These are phyloP conservation scores for Eubucco bourcierii DNA, from an alignment of 2,113 vertebrate genomes.

Conservation along the genomic window DNA sequence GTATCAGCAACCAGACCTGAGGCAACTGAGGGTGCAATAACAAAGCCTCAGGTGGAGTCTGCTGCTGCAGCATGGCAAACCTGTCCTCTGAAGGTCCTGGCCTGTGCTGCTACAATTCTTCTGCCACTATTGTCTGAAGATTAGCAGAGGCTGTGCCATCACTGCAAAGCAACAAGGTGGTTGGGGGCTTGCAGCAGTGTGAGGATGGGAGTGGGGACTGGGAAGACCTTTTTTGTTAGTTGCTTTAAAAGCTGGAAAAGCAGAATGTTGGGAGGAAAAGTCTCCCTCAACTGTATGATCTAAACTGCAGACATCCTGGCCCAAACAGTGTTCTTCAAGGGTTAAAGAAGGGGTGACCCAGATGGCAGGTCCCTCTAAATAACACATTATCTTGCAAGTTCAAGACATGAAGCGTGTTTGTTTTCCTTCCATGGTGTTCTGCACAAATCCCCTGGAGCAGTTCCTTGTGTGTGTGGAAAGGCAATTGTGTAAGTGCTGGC, in stretches of 20 bases:
- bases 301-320: not conserved
- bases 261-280: not conserved
- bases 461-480: not conserved
- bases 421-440: not conserved
- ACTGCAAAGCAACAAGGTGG: not conserved
- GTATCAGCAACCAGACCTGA: not conserved
- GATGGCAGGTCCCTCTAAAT: not conserved
- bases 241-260: not conserved
- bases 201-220: not conserved
- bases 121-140: not conserved
- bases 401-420: not conserved
- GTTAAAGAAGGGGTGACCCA: not conserved
- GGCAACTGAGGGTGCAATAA: rapidly evolving
- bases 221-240: not conserved
- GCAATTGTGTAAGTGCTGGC: not conserved
- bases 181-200: not conserved
- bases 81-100: not conserved
- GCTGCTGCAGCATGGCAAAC: not conserved
- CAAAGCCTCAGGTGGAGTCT: not conserved
- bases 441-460: not conserved
- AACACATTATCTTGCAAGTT: not conserved
- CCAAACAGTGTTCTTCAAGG: not conserved
- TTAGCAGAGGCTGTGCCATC: not conserved
- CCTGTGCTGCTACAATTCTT: not conserved
- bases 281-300: not conserved